phyloP scores from a whole-genome alignment of 1,140 invertebrate species.

The Zaprionus africanus region DNA sequence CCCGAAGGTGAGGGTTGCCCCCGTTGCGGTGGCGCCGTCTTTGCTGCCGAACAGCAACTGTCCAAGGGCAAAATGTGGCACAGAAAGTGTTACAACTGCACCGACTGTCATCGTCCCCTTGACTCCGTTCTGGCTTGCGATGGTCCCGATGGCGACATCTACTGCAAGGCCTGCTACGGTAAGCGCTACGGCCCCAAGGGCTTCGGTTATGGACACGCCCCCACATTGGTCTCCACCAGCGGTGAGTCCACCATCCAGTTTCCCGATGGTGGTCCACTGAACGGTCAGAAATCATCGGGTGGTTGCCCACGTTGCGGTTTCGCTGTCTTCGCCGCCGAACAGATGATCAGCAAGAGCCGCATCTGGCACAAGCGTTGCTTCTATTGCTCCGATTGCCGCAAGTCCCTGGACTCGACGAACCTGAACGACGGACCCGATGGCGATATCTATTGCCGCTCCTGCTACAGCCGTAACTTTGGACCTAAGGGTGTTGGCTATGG shows the following conservation, averaged over 20 bases:
- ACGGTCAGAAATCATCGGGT: conserved; percentile 85
- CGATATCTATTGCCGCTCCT: conserved; percentile 97
- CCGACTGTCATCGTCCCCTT: conserved; percentile 95
- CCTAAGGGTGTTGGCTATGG: conserved; percentile 97
- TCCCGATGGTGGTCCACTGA: conserved; percentile 86
- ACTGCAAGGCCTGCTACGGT: conserved; percentile 94
- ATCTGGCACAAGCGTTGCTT: conserved; percentile 98
- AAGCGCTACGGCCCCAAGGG: conserved; percentile 96
- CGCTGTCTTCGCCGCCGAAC: conserved; percentile 95
- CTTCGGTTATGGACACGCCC: conserved; percentile 94
- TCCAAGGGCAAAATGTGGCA: conserved; percentile 98
- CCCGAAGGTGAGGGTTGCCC: conserved; percentile 95
- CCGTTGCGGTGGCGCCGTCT: conserved; percentile 95
- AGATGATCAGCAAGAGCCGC: conserved; percentile 96
- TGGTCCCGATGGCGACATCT: conserved; percentile 94
- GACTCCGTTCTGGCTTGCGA: conserved; percentile 96
- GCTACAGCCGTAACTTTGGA: conserved; percentile 96
- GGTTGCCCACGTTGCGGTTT: conserved; percentile 94
- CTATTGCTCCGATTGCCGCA: conserved; percentile 95
- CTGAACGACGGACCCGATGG: conserved; percentile 96
- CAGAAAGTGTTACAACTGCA: conserved; percentile 96
- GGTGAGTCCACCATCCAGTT: conserved; percentile 89
- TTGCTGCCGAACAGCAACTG: conserved; percentile 96
- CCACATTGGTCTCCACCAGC: conserved; percentile 92
- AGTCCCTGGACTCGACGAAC: conserved; percentile 96